Base-by-base conservation (phyloP, 2,888 invertebrate species). In the Drosophila conformis region DNA sequence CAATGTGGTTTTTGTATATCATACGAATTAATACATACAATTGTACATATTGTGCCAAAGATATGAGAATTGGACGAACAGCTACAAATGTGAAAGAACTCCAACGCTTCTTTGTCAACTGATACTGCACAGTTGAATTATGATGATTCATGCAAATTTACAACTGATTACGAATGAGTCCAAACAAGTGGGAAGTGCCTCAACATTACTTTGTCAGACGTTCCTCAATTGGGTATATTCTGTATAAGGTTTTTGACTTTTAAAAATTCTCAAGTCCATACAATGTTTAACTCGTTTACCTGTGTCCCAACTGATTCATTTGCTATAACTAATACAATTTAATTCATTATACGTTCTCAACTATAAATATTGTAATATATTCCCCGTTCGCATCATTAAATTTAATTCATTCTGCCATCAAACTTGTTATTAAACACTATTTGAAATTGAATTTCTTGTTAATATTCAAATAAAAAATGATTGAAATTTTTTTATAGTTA, bases 131-230 rank as follows among this genome's bases (percentile, higher is more conserved):
- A 33, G 51, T 52, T 6, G 52, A 25, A 56, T 46, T 15, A 1
- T 36, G 21, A 51, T 76, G 80, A 79, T 73, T 79, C 80, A 79
- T 63, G 11, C 36, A 21, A 36, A 61, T 69, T 63, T 54, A 40
- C 36, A 64, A 67, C 60, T 60, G 69, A 73, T 69, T 62, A 64
- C 1, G n/a, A 62, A 52, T 66, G 46, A 40, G 40, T 13, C 18
- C 36, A 42, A 36, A 18, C 46, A 65, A 48, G 51, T n/a, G 38
- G 40, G 38, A 58, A 61, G 15, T 71, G 49, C 42, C n/a, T 42
- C 10, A 36, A 13, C 15, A 29, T 38, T 51, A 15, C 33, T 25
- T 54, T 31, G 21, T 35, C 42, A 46, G 11, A 27, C 21, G 59
- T 35, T 49, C 18, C 27, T 18, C 25, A 40, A 40, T 18, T 49